A percentile compares a stretch with the other conserved stretches of the same genome.
phyloP scores from a whole-genome alignment of 2,888 invertebrate species.

The Athalia cordata region DNA sequence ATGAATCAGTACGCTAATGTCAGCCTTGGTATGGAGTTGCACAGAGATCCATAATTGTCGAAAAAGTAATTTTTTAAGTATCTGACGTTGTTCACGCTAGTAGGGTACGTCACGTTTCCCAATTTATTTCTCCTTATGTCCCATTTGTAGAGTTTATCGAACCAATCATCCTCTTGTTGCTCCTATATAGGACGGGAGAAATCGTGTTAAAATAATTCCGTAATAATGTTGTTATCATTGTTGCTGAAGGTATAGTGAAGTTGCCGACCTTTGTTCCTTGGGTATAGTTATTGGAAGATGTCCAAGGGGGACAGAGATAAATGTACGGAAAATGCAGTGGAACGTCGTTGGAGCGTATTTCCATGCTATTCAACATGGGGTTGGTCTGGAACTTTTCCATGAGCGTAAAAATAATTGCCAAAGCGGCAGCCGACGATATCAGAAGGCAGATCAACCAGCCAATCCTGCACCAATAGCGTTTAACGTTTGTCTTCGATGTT shows the following conservation, averaged over 20 bases:
- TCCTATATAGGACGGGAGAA: neutral
- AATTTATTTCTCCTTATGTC: slow-evolving; percentile 86
- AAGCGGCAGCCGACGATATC: slow-evolving; percentile 82
- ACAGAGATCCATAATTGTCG: neutral
- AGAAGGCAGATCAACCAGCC: slow-evolving; percentile 88
- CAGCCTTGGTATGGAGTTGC: slow-evolving; percentile 8
- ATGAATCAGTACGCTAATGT: neutral
- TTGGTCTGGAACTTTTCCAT: slow-evolving; percentile 91
- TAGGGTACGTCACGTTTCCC: slow-evolving; percentile 57
- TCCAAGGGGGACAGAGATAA: slow-evolving; percentile 57
- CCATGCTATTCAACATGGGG: slow-evolving; percentile 85
- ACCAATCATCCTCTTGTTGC: neutral
- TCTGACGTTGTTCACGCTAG: neutral
- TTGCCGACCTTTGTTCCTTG: neutral
- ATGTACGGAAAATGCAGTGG: slow-evolving; percentile 55
- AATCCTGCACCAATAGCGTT: slow-evolving; percentile 75
- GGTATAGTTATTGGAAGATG: slow-evolving; percentile 43
- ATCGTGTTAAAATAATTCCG: neutral
- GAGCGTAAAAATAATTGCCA: slow-evolving; percentile 84
- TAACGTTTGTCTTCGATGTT: no score
- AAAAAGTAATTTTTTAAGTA: neutral
- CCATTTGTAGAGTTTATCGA: slow-evolving; percentile 80
- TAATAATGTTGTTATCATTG: neutral
- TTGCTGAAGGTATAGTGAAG: no score
- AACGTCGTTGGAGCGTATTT: slow-evolving; percentile 63